Evolutionary conservation across 2,888 invertebrate genomes (phyloP), one percentile per base, ranked within the genome.

Genomic region (Orthosia gracilis): DNA sequence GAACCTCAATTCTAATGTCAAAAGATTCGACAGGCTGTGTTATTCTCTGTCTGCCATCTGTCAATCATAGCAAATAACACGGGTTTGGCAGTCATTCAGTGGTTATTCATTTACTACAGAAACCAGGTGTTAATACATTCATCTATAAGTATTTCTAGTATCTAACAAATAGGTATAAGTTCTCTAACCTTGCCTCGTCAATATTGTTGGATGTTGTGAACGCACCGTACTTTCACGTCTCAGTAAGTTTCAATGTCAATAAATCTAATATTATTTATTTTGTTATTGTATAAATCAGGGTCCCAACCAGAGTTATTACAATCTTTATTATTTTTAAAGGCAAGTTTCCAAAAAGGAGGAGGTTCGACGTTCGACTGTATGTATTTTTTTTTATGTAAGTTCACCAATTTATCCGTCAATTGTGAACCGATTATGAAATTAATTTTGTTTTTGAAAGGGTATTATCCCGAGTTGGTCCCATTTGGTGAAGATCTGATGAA

Each of bases 201-300:
- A 57, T 26, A 55, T 17, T 50, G 17, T 55, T 49, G 13, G 2
- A 61, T 45, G 5, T 47, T 50, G 52, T 55, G 23, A 69, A 15
- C 21, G 23, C 13, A 18, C 54, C 26, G 17, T 69, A 75, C 75
- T 80, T 80, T 67, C 59, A 66, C 61, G 59, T 49, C 23, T 58
- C 40, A 49, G 18, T 55, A 17, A 63, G 18, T 55, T 55, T 74
- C 69, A 79, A 79, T 79, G 80, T 23, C 75, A 80, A 49, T 72
- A 76, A 49, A 54, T 49, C 7, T 26, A 66, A 63, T 50, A 49
- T 13, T 15, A 52, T 3, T 13, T 15, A 52, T 3, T 52, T 45
- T 50, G 50, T 11, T 72, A 13, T 40, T 40, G 23, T 57, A 50
- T 57, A 58, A 15, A 55, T 18, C n/a, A 23, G 45, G 4, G 0